Evolutionary conservation across 2,113 vertebrate species (phyloP).

Genomic region (Sapayoa aenigma): DNA sequence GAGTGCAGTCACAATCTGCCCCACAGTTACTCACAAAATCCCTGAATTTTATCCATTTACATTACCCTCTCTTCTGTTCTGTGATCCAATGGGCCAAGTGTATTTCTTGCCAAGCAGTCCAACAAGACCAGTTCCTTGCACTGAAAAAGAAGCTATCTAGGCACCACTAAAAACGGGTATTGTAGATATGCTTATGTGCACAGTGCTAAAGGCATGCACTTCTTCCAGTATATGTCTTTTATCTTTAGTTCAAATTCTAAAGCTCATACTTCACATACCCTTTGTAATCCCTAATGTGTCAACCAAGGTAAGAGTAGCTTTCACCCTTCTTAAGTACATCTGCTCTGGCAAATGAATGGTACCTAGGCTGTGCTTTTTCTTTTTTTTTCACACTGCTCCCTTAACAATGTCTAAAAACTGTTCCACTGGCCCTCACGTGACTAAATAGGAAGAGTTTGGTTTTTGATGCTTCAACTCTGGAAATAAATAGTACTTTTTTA

Average conservation of each 20-base stretch:
- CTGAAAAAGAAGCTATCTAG: not conserved
- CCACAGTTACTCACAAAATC: not conserved
- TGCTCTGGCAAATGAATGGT: not conserved
- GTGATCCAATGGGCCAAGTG: fast-evolving
- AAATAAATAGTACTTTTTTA: not conserved
- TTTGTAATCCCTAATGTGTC: not conserved
- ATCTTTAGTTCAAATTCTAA: not conserved
- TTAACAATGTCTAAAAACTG: not conserved
- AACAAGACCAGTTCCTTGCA: not conserved
- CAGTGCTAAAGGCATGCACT: fast-evolving
- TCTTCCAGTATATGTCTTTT: not conserved
- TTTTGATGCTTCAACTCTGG: not conserved
- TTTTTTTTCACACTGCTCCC: not conserved
- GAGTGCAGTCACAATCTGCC: not conserved
- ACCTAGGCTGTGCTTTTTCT: not conserved
- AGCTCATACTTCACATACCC: not conserved
- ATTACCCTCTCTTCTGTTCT: not conserved
- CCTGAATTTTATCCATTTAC: not conserved
- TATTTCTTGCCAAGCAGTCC: not conserved
- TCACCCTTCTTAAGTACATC: not conserved
- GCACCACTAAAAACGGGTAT: not conserved
- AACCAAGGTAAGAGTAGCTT: not conserved
- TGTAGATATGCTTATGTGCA: not conserved
- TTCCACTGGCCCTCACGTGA: not conserved
- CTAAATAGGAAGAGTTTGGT: not conserved